Percentiles rank a stretch among this genome's conserved stretches.
These are phyloP conservation scores for Phenacoccus solenopsis DNA, from an alignment of 1,140 invertebrate genomes.

Conservation along the genomic window DNA sequence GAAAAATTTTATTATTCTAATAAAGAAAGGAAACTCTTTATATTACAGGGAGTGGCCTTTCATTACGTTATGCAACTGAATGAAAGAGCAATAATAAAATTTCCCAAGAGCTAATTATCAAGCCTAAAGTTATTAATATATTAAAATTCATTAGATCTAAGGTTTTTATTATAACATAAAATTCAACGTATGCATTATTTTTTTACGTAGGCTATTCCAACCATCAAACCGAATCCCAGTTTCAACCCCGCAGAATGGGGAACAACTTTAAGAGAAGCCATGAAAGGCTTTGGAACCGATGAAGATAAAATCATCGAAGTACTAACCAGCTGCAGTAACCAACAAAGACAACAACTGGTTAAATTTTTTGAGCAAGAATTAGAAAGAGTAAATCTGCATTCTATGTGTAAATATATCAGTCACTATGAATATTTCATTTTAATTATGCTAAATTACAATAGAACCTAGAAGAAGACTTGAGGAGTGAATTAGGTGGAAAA, in stretches of 20 bases:
- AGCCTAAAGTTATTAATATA: no score
- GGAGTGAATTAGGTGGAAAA: constrained; percentile 59
- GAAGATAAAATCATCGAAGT: constrained; percentile 62
- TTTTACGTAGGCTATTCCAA: constrained; percentile 34
- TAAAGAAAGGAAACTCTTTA: no score
- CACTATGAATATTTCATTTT: neutral
- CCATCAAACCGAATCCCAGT: constrained; percentile 41
- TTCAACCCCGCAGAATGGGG: constrained; percentile 56
- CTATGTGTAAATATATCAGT: neutral
- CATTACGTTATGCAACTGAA: no score
- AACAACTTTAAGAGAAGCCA: constrained; percentile 51
- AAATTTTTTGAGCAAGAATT: constrained; percentile 56
- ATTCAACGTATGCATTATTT: no score
- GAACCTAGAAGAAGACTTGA: constrained; percentile 59
- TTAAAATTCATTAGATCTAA: no score
- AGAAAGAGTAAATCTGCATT: constrained; percentile 44
- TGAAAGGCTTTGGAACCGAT: constrained; percentile 64
- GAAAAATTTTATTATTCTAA: no score
- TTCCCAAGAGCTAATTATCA: no score
- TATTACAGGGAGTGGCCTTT: no score
- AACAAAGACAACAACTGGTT: constrained; percentile 52
- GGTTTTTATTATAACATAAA: no score
- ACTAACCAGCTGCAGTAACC: constrained; percentile 47
- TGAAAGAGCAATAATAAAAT: no score
- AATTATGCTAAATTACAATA: constrained; percentile 30